phyloP scores from a whole-genome alignment of 2,113 vertebrate genomes.

The Hiodon alosoides region DNA sequence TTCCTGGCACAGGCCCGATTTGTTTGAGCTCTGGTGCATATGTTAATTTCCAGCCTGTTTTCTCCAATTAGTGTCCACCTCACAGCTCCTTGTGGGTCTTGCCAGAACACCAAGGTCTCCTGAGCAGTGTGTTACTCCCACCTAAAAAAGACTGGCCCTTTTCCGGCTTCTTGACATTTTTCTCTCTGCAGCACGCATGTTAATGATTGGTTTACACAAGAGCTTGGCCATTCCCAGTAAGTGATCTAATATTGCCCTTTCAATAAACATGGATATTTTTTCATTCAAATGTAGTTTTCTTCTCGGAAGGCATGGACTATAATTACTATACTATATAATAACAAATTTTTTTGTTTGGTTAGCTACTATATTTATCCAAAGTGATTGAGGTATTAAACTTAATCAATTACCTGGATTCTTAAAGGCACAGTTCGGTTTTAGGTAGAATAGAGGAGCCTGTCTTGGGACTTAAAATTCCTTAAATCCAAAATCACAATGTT shows the following conservation, averaged over 20 bases:
- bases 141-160: slow-evolving; percentile 51
- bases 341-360: too few species aligned
- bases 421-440: too few species aligned
- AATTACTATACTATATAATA: too few species aligned
- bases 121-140: slow-evolving; percentile 48
- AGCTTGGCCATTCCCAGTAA: slow-evolving; percentile 38
- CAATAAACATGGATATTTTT: too few species aligned
- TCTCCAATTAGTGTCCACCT: slow-evolving; percentile 58
- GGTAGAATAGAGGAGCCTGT: too few species aligned
- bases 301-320: too few species aligned
- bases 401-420: too few species aligned
- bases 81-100: slow-evolving; percentile 41
- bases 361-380: too few species aligned
- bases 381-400: too few species aligned
- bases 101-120: slow-evolving; percentile 56
- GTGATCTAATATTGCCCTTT: slow-evolving; percentile 44
- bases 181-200: slow-evolving; percentile 40
- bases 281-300: too few species aligned
- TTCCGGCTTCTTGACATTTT: slow-evolving; percentile 50
- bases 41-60: slow-evolving; percentile 48
- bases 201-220: slow-evolving; percentile 49
- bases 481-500: too few species aligned
- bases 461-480: too few species aligned
- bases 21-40: slow-evolving; percentile 36
- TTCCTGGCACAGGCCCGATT: slow-evolving; percentile 5